phyloP scores from a whole-genome alignment of 2,888 invertebrate species.

The Leptinotarsa tumamoca region DNA sequence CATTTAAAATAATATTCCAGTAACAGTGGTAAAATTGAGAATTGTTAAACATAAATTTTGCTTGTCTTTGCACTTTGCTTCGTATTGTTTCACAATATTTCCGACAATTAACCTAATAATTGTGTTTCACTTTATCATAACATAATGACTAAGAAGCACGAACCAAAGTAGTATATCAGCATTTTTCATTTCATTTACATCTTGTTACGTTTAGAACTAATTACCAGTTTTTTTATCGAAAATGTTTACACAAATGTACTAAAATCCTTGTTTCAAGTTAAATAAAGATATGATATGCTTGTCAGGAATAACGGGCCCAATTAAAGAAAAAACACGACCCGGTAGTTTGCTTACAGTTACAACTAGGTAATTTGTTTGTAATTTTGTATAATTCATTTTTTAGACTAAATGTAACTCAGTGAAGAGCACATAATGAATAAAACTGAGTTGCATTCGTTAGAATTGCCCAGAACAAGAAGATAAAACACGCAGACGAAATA shows the following conservation, averaged over 20 bases:
- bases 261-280: slow-evolving; percentile 12
- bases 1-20: not conserved
- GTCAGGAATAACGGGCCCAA: slow-evolving; percentile 23
- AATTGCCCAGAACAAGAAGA: not conserved
- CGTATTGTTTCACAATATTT: slow-evolving; percentile 40
- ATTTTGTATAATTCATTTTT: slow-evolving; percentile 24
- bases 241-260: slow-evolving; percentile 12
- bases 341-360: slow-evolving; percentile 25
- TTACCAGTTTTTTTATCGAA: slow-evolving; percentile 17
- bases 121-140: slow-evolving; percentile 39
- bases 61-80: slow-evolving; percentile 29
- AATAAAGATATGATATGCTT: slow-evolving; percentile 20
- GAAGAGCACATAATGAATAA: not conserved
- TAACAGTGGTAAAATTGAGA: not conserved
- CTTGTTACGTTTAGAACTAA: slow-evolving; percentile 26
- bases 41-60: slow-evolving; percentile 24
- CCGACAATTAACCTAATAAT: slow-evolving; percentile 35
- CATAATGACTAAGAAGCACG: slow-evolving; percentile 39
- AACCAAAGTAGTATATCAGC: slow-evolving; percentile 42
- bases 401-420: not conserved
- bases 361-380: slow-evolving; percentile 19
- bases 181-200: slow-evolving; percentile 44
- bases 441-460: not conserved
- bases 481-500: not conserved
- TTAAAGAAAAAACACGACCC: slow-evolving; percentile 21